Conservation (phyloP, 2,888 invertebrate genomes). For the Schizaphis graminum region DNA sequence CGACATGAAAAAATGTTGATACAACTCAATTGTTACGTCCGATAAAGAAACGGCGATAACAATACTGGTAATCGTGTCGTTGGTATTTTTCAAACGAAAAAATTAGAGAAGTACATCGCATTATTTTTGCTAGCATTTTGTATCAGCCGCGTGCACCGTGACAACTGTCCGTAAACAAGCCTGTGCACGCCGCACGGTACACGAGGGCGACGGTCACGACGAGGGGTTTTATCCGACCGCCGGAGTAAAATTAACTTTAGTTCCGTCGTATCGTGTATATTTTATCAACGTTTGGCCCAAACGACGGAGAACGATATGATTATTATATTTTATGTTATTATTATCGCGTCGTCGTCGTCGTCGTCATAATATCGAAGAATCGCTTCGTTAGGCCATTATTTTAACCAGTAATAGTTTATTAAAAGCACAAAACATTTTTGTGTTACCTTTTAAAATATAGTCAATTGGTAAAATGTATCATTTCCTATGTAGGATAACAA, state of each 20-base stretch:
- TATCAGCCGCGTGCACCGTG: not conserved
- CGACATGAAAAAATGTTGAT: too few relatives aligned
- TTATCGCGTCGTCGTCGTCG: not conserved
- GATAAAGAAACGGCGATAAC: too few relatives aligned
- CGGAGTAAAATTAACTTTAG: not conserved
- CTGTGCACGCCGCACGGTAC: not conserved
- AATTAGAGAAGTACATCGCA: too few relatives aligned
- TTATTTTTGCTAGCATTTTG: not conserved
- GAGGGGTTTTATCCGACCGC: not conserved
- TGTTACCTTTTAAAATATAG: not conserved
- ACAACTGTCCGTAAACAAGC: not conserved
- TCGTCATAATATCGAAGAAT: not conserved
- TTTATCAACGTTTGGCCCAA: not conserved
- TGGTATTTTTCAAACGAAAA: not conserved
- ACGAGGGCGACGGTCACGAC: not conserved
- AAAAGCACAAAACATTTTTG: not conserved
- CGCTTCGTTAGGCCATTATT: not conserved
- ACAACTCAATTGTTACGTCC: too few relatives aligned
- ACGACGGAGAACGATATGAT: not conserved
- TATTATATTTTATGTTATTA: not conserved
- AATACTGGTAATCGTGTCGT: not conserved
- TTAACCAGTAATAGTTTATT: not conserved
- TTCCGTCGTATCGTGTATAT: not conserved
- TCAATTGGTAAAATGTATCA: not conserved
- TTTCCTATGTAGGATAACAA: constrained; percentile 26